phyloP scores from a whole-genome alignment of 2,113 vertebrate genomes.

The Mastomys natalensis region DNA sequence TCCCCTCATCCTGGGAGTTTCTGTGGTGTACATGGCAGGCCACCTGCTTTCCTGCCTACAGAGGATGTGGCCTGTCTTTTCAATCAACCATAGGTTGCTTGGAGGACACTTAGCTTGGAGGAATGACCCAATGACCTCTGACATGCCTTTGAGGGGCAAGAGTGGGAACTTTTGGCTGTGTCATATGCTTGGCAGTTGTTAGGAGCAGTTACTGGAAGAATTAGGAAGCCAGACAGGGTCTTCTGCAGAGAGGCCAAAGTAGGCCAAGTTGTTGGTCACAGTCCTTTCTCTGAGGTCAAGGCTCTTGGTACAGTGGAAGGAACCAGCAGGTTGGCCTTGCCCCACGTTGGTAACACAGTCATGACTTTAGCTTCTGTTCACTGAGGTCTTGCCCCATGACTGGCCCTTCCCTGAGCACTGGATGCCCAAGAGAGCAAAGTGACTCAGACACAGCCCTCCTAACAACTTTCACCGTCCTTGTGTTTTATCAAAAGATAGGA shows the following conservation, averaged over 20 bases:
- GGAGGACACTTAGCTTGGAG: neutral
- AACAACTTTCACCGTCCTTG: rapidly evolving
- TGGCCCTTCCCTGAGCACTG: neutral
- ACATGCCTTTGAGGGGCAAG: neutral
- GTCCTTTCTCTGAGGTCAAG: neutral
- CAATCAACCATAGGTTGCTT: neutral
- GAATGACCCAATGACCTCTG: neutral
- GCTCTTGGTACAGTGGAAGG: neutral
- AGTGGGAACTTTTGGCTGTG: neutral
- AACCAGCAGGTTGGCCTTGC: neutral
- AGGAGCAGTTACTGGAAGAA: neutral
- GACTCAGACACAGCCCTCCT: neutral
- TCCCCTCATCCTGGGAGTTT: constrained; percentile 18
- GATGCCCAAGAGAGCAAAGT: too few species aligned
- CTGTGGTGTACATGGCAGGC: neutral
- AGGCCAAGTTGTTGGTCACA: neutral
- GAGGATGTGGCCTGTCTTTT: neutral
- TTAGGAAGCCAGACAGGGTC: neutral
- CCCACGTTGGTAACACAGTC: neutral
- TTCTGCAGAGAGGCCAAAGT: neutral
- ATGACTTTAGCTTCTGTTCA: neutral
- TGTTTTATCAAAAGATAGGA: too few species aligned
- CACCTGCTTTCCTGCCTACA: neutral
- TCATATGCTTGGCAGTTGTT: neutral
- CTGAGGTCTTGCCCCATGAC: neutral